Percentiles rank a stretch among this genome's conserved stretches.
These are phyloP conservation scores for Beris morrisii DNA, from an alignment of 2,888 invertebrate species.

Conservation along the genomic window DNA sequence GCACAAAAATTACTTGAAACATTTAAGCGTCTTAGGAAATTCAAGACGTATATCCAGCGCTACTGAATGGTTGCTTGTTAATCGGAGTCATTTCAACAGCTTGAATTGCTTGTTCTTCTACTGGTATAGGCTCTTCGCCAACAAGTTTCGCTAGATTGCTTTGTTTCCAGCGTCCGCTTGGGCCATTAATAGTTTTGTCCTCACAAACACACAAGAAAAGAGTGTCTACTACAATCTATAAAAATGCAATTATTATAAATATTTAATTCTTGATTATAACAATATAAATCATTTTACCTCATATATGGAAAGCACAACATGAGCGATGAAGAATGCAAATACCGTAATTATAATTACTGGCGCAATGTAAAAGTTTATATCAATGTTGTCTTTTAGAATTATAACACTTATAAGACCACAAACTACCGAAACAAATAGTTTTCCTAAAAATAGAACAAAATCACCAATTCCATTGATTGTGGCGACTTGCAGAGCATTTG, in stretches of 20 bases:
- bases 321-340: slow-evolving; percentile 89
- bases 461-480: slow-evolving; percentile 92
- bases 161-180: slow-evolving; percentile 64
- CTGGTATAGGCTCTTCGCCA: slow-evolving; percentile 54
- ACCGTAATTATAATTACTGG: slow-evolving; percentile 83
- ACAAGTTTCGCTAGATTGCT: slow-evolving; percentile 61
- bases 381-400: slow-evolving; percentile 70
- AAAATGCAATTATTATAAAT: not conserved
- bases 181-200: slow-evolving; percentile 81
- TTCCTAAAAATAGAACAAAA: slow-evolving; percentile 88
- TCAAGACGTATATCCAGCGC: not conserved
- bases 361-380: slow-evolving; percentile 80
- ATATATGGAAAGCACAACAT: slow-evolving; percentile 89
- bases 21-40: too few relatives aligned
- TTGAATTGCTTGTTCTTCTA: slow-evolving; percentile 53
- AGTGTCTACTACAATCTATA: slow-evolving; percentile 90
- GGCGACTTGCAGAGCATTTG: slow-evolving; percentile 83
- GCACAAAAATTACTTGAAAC: too few relatives aligned
- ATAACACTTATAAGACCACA: slow-evolving; percentile 79
- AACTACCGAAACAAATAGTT: slow-evolving; percentile 74
- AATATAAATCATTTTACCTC: slow-evolving; percentile 64
- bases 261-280: not conserved
- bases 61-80: slow-evolving; percentile 54
- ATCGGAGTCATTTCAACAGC: slow-evolving; percentile 56
- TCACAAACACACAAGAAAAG: slow-evolving; percentile 93